phyloP scores from a whole-genome alignment of 2,797 vertebrate species.

The Pelodytes ibericus region DNA sequence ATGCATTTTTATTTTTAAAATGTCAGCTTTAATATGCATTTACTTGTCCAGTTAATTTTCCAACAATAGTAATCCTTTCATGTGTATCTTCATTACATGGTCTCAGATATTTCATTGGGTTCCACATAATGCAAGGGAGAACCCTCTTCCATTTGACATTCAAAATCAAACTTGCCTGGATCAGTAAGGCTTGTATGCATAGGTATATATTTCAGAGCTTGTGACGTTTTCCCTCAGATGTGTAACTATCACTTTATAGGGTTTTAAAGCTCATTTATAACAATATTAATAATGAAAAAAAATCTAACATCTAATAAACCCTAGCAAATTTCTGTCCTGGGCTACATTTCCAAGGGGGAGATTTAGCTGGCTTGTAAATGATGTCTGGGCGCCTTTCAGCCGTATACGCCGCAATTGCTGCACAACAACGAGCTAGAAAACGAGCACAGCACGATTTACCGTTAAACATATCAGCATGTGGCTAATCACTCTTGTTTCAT shows the following conservation, averaged over 20 bases:
- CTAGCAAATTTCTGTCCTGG: conserved; percentile 9
- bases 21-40: too few species aligned
- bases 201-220: neutral
- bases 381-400: conserved; percentile 48
- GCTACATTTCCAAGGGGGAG: conserved; percentile 29
- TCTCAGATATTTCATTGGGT: too few species aligned
- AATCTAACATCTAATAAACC: conserved; percentile 32
- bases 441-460: conserved; percentile 41
- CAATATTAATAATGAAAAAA: conserved; percentile 31
- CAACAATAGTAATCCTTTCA: too few species aligned
- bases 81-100: too few species aligned
- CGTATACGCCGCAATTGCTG: conserved; percentile 18
- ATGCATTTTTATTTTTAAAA: too few species aligned
- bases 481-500: conserved; percentile 45
- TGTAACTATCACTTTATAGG: conserved; percentile 10
- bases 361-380: conserved; percentile 49
- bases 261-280: conserved; percentile 9
- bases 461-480: conserved; percentile 42
- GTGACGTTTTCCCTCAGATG: neutral
- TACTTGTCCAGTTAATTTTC: too few species aligned
- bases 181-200: too few species aligned
- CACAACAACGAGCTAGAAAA: conserved; percentile 42
- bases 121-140: too few species aligned
- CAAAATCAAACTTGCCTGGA: too few species aligned
- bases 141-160: too few species aligned